A percentile compares a stretch with the other conserved stretches of the same genome.
These are phyloP conservation scores for Drosophila elegans DNA, from an alignment of 1,140 invertebrate species.

Conservation along the genomic window DNA sequence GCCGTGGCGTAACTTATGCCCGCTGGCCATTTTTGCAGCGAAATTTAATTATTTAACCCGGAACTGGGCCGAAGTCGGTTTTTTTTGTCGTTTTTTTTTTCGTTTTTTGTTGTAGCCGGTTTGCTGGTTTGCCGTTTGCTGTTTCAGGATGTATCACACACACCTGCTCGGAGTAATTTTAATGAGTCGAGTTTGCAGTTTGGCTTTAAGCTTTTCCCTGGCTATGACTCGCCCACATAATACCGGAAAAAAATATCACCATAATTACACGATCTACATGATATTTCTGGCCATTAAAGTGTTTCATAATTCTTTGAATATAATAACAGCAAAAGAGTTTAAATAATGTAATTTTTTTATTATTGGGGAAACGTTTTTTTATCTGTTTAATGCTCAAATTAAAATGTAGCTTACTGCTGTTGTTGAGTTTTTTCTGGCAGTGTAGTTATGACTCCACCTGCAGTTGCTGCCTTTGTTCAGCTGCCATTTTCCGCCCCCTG, in stretches of 20 bases:
- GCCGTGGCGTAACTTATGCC: conserved; percentile 77
- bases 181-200: conserved; percentile 67
- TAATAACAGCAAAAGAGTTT: too few relatives aligned
- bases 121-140: conserved; percentile 34
- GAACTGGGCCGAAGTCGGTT: conserved; percentile 67
- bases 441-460: conserved; percentile 5
- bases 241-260: conserved; percentile 7
- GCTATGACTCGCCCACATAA: background rate
- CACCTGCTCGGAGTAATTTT: conserved; percentile 75
- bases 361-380: too few relatives aligned
- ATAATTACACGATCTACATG: background rate
- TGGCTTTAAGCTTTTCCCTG: conserved; percentile 63
- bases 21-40: conserved; percentile 76
- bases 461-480: conserved; percentile 20
- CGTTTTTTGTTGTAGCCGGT: conserved; percentile 20
- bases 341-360: too few relatives aligned
- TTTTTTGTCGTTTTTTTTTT: background rate
- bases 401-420: background rate
- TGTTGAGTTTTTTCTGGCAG: background rate
- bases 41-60: conserved; percentile 83
- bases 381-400: too few relatives aligned
- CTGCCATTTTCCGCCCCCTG: conserved; percentile 18
- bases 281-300: background rate
- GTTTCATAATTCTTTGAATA: too few relatives aligned
- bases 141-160: conserved; percentile 76